These are phyloP conservation scores for Euphonia xanthogaster DNA, from an alignment of 2,797 vertebrate species.

Conservation along the genomic window DNA sequence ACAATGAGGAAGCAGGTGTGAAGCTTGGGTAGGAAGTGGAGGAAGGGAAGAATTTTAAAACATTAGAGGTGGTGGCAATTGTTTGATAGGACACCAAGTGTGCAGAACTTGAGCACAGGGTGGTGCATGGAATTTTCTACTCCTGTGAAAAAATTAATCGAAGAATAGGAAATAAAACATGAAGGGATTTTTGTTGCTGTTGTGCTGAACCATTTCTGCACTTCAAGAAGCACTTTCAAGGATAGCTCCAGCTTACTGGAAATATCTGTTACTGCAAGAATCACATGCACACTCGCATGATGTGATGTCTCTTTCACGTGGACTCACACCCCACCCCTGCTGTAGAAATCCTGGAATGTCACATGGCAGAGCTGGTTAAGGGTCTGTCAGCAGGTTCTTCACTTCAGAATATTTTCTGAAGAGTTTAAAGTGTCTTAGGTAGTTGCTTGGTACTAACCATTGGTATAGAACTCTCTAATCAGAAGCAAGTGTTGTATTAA, in stretches of 20 bases:
- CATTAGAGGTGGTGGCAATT: neutral
- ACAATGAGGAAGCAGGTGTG: neutral
- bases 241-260: neutral
- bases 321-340: neutral
- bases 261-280: neutral
- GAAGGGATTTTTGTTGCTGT: neutral
- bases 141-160: neutral
- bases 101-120: neutral
- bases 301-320: neutral
- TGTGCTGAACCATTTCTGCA: neutral
- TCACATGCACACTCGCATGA: slow-evolving; percentile 31
- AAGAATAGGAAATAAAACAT: neutral
- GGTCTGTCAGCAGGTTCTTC: neutral
- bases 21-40: neutral
- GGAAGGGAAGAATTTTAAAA: neutral
- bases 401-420: neutral
- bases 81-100: neutral
- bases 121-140: neutral
- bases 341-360: neutral
- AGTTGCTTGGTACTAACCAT: neutral
- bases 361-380: neutral
- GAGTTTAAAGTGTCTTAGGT: neutral
- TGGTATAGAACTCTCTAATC: neutral
- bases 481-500: neutral
- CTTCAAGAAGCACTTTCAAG: neutral